Base-by-base conservation (phyloP, 2,888 invertebrate species). In the Stramonita haemastoma region DNA sequence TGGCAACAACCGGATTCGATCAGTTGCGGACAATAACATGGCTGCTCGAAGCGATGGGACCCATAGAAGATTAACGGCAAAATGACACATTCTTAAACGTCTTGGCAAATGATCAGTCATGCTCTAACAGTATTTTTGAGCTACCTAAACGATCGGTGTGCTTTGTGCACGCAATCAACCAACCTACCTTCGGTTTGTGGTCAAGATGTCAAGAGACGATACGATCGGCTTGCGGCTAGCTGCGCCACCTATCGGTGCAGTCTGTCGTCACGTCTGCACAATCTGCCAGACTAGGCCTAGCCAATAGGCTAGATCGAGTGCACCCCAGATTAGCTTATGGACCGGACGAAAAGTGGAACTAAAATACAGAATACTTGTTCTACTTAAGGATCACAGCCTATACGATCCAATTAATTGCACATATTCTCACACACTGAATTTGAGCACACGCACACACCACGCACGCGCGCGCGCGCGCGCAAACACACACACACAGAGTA, bases 181-280 rank as follows among this genome's bases (percentile, higher is more conserved):
- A n/a, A 34, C 86, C 32, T 57, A 86, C 86, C 86, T 83, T 46
- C 81, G 79, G 81, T 83, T 83, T 83, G 36, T 83, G 81, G 81
- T 83, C 81, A 83, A 83, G 81, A 36, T 46, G 81, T 46, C 81
- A 46, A 36, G 81, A 73, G 60, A 70, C n/a, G 77, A 73, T n/a
- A 87, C 73, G 87, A 77, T 77, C 87, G 26, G 77, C 73, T 46
- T 77, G 1, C 46, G 17, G 8, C 8, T 11, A 8, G 77, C 13
- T 87, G 77, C 87, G 87, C 87, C 87, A 73, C 77, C 87, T 87
- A n/a, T 26, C 77, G 87, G 87, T 73, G 46, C 26, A 77, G 26
- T 73, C 77, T 77, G 34, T 70, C 77, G 87, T 87, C 81, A 83
- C n/a, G 29, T 79, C 77, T 34, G 73, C 73, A 73, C 73, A 73